Evolutionary conservation across 2,113 vertebrate species (phyloP), one percentile per base, ranked within the genome.

Genomic region (Taurulus bubalis): DNA sequence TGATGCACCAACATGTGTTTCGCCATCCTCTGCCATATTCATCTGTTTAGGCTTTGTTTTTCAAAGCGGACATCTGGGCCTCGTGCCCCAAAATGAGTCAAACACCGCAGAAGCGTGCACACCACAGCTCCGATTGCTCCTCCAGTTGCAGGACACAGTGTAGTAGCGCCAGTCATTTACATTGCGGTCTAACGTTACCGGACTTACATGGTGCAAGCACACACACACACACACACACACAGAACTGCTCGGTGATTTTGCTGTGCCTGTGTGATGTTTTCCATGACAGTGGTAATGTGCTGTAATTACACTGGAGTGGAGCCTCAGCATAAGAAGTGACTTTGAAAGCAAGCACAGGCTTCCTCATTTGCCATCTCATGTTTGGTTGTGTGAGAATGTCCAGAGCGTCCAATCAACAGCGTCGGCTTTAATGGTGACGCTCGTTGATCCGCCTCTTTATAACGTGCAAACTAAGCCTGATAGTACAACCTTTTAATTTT

Each of bases 31-130:
- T 73, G 55, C 64, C 82, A 85, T 77, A 80, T 91, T 90, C 73
- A 84, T 90, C 84, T 87, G 87, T 84, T 80, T 68, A 75, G 67
- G 71, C 69, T 87, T 89, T 88, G 68, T 83, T 80, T 85, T 87
- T 84, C 81, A 87, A 84, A 89, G 82, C 83, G 79, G 85, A 88
- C 87, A 89, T 93, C 85, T 88, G 89, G 47, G 89, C 79, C 84
- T 80, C 56, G 56, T 85, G 85, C 85, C 69, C 78, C 68, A 34
- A 63, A 73, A 85, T 88, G 82, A 87, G 80, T 88, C 86, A 85
- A 84, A 79, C 79, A 36, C 80, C 18, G 28, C 89, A 90, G 79
- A 84, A 87, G 81, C 74, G 59, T 67, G 80, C 77, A 77, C 62
- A 83, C 60, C 22, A 75, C 69, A 34, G 82, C 77, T 62, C 71